phyloP scores from a whole-genome alignment of 2,888 invertebrate genomes.

The Parasteatoda lunata region DNA sequence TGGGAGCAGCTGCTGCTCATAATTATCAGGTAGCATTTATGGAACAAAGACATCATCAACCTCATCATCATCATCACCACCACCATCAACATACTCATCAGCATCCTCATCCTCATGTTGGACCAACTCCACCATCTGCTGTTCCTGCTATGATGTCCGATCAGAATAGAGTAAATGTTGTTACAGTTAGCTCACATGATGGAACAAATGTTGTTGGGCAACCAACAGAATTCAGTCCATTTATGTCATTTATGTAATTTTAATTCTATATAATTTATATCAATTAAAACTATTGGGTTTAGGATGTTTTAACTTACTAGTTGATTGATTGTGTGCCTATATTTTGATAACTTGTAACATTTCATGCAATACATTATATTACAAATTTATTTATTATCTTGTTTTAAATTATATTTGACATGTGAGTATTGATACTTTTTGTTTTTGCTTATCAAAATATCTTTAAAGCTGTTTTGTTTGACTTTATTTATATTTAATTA shows the following conservation, averaged over 20 bases:
- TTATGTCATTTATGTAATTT: slow-evolving; percentile 62
- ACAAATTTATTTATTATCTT: too few relatives aligned
- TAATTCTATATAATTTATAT: background rate
- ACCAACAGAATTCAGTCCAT: slow-evolving; percentile 62
- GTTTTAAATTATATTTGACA: too few relatives aligned
- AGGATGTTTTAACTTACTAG: too few relatives aligned
- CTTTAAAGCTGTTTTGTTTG: too few relatives aligned
- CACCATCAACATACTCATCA: slow-evolving; percentile 51
- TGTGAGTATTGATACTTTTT: too few relatives aligned
- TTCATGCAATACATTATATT: too few relatives aligned
- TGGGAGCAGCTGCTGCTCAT: slow-evolving; percentile 64
- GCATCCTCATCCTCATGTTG: slow-evolving; percentile 63
- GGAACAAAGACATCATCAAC: slow-evolving; percentile 66
- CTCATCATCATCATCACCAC: slow-evolving; percentile 49
- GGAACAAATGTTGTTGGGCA: slow-evolving; percentile 61
- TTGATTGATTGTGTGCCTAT: too few relatives aligned
- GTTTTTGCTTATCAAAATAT: too few relatives aligned
- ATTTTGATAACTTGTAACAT: too few relatives aligned
- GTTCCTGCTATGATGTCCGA: slow-evolving; percentile 67
- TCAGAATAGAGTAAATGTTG: slow-evolving; percentile 64
- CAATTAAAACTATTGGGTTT: too few relatives aligned
- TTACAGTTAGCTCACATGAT: slow-evolving; percentile 62
- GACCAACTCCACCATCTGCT: slow-evolving; percentile 64
- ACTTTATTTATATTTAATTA: too few relatives aligned
- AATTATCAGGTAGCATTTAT: slow-evolving; percentile 68